Evolutionary conservation across 37 sponge, comb jelly and placozoan species (phyloP), one percentile per base, ranked within the genome.

Genomic region (Crambe crambe): DNA sequence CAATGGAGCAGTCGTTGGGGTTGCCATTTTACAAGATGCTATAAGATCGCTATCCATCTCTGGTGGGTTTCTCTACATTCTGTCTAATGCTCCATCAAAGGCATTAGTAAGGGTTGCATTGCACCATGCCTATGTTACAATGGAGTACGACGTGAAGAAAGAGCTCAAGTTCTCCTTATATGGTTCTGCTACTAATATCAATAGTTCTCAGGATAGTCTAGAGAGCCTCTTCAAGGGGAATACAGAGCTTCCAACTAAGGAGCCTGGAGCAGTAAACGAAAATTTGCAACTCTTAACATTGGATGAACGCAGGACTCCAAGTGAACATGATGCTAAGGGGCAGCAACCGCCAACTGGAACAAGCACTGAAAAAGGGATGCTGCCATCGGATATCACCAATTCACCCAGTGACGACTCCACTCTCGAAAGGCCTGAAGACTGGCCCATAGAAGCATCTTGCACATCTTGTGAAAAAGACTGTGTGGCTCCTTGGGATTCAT

Each of bases 1-100:
- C 20, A 47, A 67, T 25, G 68, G 67, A 9, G 34, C 29, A 31
- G 25, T 79, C 2, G 77, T 70, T 0, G 90, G 85, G 8, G 64
- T 58, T 17, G 67, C 75, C 0, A 37, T 75, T 18, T 32, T 84
- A 3, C 63, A 75, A 30, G 66, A 72, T 32, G 18, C 27, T 21
- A 84, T 89, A 18, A 59, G 44, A 2, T 47, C 41, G 51, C 20
- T 89, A 0, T 42, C 76, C 26, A 58, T 61, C 0, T 44, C 42
- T 70, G 71, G 85, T 26, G 70, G 64, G 1, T 60, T 60, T 58
- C 32, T 89, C 9, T 89, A 85, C 56, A 42, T 88, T 15, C 62
- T 88, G 5, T 1, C 54, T 25, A 41, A 26, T 34, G 62, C 37
- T 1, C 12, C 32, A 32, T 27, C 75, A 9, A 57, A 44, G 40